These are phyloP conservation scores for Amazona finschi DNA, from an alignment of 2,797 vertebrate species.

Conservation along the genomic window DNA sequence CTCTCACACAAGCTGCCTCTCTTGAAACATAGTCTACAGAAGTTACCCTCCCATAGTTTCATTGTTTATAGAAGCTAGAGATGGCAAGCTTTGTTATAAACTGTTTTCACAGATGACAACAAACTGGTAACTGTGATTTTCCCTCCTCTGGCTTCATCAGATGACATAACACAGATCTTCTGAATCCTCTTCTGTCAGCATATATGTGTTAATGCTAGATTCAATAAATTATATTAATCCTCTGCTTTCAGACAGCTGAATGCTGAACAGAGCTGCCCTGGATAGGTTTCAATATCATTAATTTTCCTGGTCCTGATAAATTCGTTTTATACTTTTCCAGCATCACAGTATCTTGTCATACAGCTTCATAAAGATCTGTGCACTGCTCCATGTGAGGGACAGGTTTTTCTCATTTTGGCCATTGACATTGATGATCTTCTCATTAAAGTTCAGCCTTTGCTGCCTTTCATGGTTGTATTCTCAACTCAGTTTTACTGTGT, in stretches of 20 bases:
- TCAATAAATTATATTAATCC: not conserved
- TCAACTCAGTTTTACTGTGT: not conserved
- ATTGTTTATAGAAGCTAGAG: not conserved
- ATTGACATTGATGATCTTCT: not conserved
- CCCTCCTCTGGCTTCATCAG: not conserved
- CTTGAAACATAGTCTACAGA: not conserved
- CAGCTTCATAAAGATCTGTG: not conserved
- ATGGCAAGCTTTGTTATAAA: constrained; percentile 3
- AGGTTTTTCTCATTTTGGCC: not conserved
- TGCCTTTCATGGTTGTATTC: not conserved
- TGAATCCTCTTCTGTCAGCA: not conserved
- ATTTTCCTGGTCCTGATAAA: not conserved
- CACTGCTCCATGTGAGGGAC: not conserved
- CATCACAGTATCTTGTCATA: not conserved
- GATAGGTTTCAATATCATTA: not conserved
- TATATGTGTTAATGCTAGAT: not conserved
- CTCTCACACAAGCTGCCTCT: not conserved
- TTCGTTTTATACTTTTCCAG: not conserved
- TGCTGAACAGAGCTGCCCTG: not conserved
- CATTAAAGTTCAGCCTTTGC: not conserved
- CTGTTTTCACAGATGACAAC: not conserved
- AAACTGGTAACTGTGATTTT: not conserved
- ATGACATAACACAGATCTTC: not conserved
- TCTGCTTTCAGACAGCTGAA: not conserved
- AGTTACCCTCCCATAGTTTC: not conserved